These are phyloP conservation scores for Myiozetetes cayanensis DNA, from an alignment of 2,113 vertebrate species.

Conservation along the genomic window DNA sequence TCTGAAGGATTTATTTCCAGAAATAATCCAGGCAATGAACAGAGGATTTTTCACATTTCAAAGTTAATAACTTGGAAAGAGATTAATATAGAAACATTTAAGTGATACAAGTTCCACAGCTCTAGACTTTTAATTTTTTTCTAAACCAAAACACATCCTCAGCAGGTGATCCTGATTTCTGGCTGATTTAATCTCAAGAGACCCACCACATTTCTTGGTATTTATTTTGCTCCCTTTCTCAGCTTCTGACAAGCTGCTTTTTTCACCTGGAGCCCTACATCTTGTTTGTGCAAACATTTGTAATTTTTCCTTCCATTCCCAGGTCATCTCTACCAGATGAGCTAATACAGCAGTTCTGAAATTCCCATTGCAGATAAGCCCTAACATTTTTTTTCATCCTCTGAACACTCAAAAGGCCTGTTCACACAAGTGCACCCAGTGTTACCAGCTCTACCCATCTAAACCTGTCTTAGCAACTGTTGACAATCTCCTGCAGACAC, in stretches of 20 bases:
- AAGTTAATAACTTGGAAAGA: slow-evolving; percentile 38
- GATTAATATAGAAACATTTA: slow-evolving; percentile 21
- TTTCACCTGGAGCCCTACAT: neutral
- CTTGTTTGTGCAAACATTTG: neutral
- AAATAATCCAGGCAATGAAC: slow-evolving; percentile 41
- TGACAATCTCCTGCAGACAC: neutral
- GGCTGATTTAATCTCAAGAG: neutral
- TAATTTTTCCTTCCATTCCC: neutral
- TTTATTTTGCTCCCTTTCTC: neutral
- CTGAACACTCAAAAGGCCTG: neutral
- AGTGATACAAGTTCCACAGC: neutral
- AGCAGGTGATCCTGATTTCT: neutral
- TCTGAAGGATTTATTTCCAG: slow-evolving; percentile 32
- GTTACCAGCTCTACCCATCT: neutral
- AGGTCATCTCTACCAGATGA: neutral
- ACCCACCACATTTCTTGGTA: neutral
- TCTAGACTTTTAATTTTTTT: neutral
- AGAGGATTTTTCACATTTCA: slow-evolving; percentile 40
- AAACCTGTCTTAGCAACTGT: neutral
- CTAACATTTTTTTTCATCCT: neutral
- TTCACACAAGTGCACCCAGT: neutral
- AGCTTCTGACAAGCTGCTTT: neutral
- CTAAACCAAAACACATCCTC: neutral
- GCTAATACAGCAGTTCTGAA: neutral
- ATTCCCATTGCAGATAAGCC: neutral